Conservation (phyloP, 2,797 vertebrate genomes). For the Takifugu rubripes region DNA sequence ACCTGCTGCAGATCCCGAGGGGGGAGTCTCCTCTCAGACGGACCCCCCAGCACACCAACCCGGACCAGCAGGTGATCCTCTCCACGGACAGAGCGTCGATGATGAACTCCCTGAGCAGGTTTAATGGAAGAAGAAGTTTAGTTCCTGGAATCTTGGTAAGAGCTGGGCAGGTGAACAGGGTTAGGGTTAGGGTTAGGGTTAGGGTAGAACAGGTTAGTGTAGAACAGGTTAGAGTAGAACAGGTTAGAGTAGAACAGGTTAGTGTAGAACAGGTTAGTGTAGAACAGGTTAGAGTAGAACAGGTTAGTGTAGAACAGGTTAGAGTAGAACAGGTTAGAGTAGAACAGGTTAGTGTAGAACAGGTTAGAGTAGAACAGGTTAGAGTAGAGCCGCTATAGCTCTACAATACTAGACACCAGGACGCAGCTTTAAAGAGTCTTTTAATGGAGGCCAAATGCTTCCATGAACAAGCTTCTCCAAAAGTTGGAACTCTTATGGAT, state of each 20-base stretch:
- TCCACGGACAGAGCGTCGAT: slow-evolving; percentile 92
- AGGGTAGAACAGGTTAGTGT: too few species aligned
- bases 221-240: too few species aligned
- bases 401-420: neutral
- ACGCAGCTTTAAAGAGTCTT: neutral
- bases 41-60: slow-evolving; percentile 82
- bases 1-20: slow-evolving; percentile 85
- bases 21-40: slow-evolving; percentile 87
- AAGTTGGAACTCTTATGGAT: slow-evolving; percentile 12
- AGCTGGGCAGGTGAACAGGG: too few species aligned
- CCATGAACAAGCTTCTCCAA: slow-evolving; percentile 7
- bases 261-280: too few species aligned
- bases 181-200: too few species aligned
- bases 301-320: too few species aligned
- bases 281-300: too few species aligned
- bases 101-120: slow-evolving; percentile 79
- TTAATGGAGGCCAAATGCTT: slow-evolving; percentile 9
- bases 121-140: neutral
- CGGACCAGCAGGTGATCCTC: slow-evolving; percentile 89
- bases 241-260: too few species aligned
- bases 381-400: neutral
- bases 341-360: too few species aligned
- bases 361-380: too few species aligned
- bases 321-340: too few species aligned
- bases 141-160: too few species aligned